Evolutionary conservation across 2,888 invertebrate species (phyloP), one percentile per base, ranked within the genome.

Genomic region (Andricus quercusramuli): DNA sequence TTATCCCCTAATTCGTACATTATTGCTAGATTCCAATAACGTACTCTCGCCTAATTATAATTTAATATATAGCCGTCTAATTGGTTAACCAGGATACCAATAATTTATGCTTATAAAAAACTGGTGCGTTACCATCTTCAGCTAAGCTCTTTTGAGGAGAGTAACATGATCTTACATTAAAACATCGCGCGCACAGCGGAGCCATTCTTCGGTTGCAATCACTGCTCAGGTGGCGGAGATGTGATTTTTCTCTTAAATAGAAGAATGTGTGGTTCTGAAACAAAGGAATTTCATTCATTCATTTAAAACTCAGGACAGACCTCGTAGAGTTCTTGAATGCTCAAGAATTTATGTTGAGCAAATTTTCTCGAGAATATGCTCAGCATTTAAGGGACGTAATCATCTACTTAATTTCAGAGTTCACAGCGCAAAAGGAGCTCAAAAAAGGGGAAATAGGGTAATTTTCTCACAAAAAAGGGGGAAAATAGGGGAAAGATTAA

Each of bases 221-320:
- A 70, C 25, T 79, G 29, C 5, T 79, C 70, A 29, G 79, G 59
- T 41, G 79, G 79, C 37, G 94, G 93, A 77, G 93, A 93, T 47
- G 95, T 95, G 87, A 95, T 96, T 91, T 95, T 95, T 91, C 97
- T 94, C 92, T 95, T 95, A 93, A 98, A 98, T 78, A 98, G 94
- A 85, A 98, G 93, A 90, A 98, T 97, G 89, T 98, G 98, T 20
- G 98, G 98, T 91, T 98, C 98, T 96, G 95, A 78, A 94, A 94
- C 88, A 87, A 85, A 85, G 15, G 22, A 64, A 15, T 47, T 64
- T 25, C 59, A 74, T 20, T 9, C 41, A 41, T 3, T 41, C 1
- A 41, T 13, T 29, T 29, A 29, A 29, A 29, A 29, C 29, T 29
- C 29, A 29, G 29, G 3, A 29, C 29, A 29, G 29, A 3, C 29